phyloP scores from a whole-genome alignment of 2,797 vertebrate genomes.

The Melanotaenia pygmaea region DNA sequence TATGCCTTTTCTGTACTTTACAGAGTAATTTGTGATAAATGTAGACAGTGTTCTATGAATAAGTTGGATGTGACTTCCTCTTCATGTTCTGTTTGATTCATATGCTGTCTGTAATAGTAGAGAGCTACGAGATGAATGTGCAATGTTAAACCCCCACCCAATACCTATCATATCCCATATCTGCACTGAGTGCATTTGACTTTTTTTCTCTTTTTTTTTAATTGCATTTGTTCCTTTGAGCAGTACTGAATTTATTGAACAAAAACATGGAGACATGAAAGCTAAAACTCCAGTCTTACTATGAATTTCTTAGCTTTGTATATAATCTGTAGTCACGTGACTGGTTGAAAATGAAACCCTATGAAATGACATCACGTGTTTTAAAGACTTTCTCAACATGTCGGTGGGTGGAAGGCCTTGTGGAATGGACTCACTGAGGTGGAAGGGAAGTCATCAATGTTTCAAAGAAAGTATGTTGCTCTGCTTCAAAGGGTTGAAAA shows the following conservation, averaged over 20 bases:
- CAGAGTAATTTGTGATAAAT: constrained; percentile 40
- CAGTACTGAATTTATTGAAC: neutral
- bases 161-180: neutral
- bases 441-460: constrained; percentile 77
- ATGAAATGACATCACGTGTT: neutral
- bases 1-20: constrained; percentile 20
- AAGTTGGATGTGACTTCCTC: constrained; percentile 32
- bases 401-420: constrained; percentile 23
- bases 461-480: constrained; percentile 63
- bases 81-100: constrained; percentile 28
- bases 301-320: neutral
- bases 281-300: neutral
- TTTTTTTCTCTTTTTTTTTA: constrained; percentile 5
- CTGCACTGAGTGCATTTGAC: constrained; percentile 13
- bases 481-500: constrained; percentile 56
- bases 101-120: constrained; percentile 36
- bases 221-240: constrained; percentile 1
- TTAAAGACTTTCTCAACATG: constrained; percentile 18
- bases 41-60: constrained; percentile 38
- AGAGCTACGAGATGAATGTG: constrained; percentile 39
- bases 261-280: neutral
- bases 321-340: neutral
- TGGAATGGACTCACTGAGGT: constrained; percentile 38
- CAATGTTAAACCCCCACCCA: constrained; percentile 12
- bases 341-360: neutral